A percentile compares a stretch with the other conserved stretches of the same genome.
phyloP scores from a whole-genome alignment of 2,113 vertebrate genomes.

The Cairina moschata region DNA sequence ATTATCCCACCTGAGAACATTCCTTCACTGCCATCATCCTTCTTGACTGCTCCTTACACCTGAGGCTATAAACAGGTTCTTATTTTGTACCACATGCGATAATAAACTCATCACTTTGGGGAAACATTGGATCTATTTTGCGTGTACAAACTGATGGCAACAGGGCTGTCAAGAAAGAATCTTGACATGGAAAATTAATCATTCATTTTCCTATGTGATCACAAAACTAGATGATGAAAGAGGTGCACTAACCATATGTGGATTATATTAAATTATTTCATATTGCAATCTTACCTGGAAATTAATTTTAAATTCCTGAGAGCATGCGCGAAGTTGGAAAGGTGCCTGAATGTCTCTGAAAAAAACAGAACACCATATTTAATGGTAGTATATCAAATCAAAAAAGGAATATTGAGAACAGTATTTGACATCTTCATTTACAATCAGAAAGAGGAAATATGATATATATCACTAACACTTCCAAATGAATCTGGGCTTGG shows the following conservation, averaged over 20 bases:
- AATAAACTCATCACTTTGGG: background rate
- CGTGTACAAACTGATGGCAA: background rate
- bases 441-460: background rate
- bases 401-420: background rate
- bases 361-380: background rate
- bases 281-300: constrained; percentile 5
- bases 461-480: background rate
- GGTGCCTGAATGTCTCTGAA: background rate
- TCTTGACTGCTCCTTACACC: background rate
- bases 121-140: background rate
- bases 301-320: constrained; percentile 14
- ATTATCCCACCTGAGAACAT: background rate
- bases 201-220: background rate
- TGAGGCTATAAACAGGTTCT: background rate
- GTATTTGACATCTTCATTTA: background rate
- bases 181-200: background rate
- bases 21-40: background rate
- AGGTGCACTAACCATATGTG: background rate
- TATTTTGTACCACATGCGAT: background rate
- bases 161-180: background rate
- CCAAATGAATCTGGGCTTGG: background rate
- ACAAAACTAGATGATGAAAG: background rate
- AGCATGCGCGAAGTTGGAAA: background rate
- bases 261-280: background rate
- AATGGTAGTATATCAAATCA: background rate